phyloP scores from a whole-genome alignment of 1,140 invertebrate species.

The Trialeurodes vaporariorum region DNA sequence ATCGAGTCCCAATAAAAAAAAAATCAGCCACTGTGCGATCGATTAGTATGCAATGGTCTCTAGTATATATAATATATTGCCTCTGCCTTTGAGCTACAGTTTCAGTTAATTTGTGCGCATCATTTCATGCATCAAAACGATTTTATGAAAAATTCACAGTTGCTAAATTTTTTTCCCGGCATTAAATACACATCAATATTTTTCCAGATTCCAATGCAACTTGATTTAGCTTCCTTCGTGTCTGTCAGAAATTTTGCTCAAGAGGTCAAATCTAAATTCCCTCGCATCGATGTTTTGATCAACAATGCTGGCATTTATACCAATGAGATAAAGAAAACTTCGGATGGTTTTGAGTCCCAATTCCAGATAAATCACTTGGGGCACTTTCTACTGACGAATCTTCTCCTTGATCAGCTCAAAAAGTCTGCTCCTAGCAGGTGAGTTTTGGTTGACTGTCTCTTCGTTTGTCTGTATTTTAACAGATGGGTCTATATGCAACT shows the following conservation, averaged over 20 bases:
- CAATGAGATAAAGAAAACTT: constrained; percentile 41
- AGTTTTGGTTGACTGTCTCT: too few relatives aligned
- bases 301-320: constrained; percentile 62
- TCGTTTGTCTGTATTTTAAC: too few relatives aligned
- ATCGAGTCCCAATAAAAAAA: too few relatives aligned
- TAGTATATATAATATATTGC: too few relatives aligned
- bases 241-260: constrained; percentile 58
- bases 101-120: too few relatives aligned
- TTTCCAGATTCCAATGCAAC: constrained; percentile 49
- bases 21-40: too few relatives aligned
- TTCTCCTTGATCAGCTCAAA: constrained; percentile 45
- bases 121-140: too few relatives aligned
- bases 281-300: constrained; percentile 55
- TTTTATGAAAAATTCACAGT: too few relatives aligned
- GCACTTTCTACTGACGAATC: constrained; percentile 72
- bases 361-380: constrained; percentile 69
- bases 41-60: too few relatives aligned
- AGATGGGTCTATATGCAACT: too few relatives aligned
- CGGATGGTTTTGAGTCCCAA: constrained; percentile 74
- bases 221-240: constrained; percentile 55
- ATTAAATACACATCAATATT: background rate
- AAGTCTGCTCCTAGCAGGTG: constrained; percentile 44
- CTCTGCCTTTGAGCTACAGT: too few relatives aligned
- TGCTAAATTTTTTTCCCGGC: too few relatives aligned
- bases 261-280: constrained; percentile 45